A percentile compares a stretch with the other conserved stretches of the same genome.
Evolutionary conservation across 2,797 vertebrate species (phyloP).

Genomic region (Arremon aurantiirostris): DNA sequence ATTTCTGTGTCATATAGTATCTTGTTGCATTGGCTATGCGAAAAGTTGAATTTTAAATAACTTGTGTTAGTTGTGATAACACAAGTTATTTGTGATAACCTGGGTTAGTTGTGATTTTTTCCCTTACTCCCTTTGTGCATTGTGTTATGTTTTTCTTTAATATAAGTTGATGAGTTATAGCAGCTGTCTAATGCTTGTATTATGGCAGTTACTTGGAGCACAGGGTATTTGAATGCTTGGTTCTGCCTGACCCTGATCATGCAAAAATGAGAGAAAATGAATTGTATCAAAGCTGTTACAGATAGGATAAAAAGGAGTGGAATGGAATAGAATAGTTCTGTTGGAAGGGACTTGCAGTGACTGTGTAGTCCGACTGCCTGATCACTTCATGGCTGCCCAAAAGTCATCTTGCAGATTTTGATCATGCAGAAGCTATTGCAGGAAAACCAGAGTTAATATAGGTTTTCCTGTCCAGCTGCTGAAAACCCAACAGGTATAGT

Average conservation of each 20-base stretch:
- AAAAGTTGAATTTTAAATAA: neutral
- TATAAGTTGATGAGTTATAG: neutral
- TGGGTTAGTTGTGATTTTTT: neutral
- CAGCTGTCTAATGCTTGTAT: neutral
- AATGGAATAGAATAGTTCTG: neutral
- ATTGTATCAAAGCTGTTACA: neutral
- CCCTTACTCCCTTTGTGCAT: neutral
- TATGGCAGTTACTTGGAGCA: neutral
- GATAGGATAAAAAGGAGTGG: neutral
- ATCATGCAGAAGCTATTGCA: neutral
- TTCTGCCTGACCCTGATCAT: neutral
- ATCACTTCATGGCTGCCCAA: neutral
- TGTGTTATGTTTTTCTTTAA: neutral
- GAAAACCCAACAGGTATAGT: neutral
- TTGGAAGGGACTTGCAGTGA: neutral
- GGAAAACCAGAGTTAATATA: neutral
- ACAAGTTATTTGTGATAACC: too few relatives aligned
- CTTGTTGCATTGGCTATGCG: neutral
- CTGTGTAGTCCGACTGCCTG: neutral
- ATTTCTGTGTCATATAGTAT: neutral
- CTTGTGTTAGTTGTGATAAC: neutral
- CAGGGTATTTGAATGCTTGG: neutral
- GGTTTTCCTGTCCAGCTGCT: neutral
- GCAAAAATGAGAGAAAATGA: neutral
- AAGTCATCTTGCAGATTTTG: neutral